These are phyloP conservation scores for Lemur catta DNA, from an alignment of 2,797 vertebrate species.

Conservation along the genomic window DNA sequence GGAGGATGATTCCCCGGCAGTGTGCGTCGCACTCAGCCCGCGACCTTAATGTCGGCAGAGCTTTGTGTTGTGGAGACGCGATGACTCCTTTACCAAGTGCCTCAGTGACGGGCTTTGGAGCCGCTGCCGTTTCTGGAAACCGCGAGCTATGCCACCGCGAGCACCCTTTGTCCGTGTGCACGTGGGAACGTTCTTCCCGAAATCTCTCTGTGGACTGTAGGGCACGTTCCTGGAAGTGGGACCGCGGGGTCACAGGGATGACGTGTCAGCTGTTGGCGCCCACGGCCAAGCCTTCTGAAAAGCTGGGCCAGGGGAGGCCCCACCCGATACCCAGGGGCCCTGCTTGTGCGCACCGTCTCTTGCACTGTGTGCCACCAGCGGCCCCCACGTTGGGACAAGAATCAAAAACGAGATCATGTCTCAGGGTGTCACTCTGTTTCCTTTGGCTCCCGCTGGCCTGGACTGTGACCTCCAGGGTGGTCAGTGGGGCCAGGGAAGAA, in stretches of 20 bases:
- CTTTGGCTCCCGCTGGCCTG: not conserved
- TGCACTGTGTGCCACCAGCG: not conserved
- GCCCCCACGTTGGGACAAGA: not conserved
- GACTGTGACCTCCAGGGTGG: not conserved
- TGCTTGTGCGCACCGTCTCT: rapidly evolving
- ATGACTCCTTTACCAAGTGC: not conserved
- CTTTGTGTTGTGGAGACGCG: too few species aligned
- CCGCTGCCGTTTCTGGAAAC: rapidly evolving
- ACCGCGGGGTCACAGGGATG: not conserved
- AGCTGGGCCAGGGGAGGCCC: not conserved
- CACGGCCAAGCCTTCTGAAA: not conserved
- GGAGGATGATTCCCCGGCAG: not conserved
- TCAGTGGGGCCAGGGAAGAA: not conserved
- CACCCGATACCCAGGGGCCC: not conserved
- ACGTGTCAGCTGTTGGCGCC: not conserved
- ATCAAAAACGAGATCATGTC: not conserved
- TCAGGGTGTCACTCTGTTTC: not conserved
- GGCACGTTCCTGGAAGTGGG: not conserved
- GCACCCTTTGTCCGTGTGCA: too few species aligned
- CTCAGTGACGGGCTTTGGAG: rapidly evolving
- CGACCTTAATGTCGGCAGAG: not conserved
- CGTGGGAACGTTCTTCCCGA: not conserved
- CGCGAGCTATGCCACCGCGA: rapidly evolving
- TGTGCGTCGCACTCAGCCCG: too few species aligned
- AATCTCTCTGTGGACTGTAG: not conserved